phyloP scores from a whole-genome alignment of 2,113 vertebrate species.

The Haliaeetus leucogaster region DNA sequence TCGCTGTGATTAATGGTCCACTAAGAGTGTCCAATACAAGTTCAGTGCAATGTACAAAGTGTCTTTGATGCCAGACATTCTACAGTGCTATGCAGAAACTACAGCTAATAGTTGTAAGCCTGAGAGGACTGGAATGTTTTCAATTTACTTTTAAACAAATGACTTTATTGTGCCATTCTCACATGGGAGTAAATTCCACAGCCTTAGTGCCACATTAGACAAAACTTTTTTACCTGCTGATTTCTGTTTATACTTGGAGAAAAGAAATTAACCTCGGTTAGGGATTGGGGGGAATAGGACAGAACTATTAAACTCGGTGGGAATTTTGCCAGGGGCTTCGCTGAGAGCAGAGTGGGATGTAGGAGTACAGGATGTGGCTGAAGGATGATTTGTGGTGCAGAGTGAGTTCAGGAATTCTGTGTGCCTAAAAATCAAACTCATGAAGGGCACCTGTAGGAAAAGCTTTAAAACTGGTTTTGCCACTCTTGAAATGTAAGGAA shows the following conservation, averaged over 20 bases:
- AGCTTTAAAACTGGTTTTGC: background rate
- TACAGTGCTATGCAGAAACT: slow-evolving; percentile 53
- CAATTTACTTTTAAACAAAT: slow-evolving; percentile 66
- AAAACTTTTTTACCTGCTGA: slow-evolving; percentile 51
- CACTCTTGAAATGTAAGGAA: background rate
- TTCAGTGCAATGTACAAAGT: slow-evolving; percentile 54
- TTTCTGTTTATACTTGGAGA: slow-evolving; percentile 39
- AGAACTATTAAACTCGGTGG: background rate
- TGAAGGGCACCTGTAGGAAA: background rate
- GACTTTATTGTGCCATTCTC: slow-evolving; percentile 60
- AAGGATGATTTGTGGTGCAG: background rate
- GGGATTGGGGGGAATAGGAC: background rate
- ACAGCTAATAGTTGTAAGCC: slow-evolving; percentile 43
- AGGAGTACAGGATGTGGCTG: background rate
- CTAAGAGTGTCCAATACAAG: slow-evolving; percentile 30
- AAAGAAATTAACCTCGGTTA: slow-evolving; percentile 25
- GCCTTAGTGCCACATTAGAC: slow-evolving; percentile 15
- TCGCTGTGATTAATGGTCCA: slow-evolving; percentile 49
- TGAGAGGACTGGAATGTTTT: slow-evolving; percentile 61
- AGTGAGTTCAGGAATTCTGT: background rate
- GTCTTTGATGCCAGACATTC: slow-evolving; percentile 65
- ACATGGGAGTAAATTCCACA: slow-evolving; percentile 57
- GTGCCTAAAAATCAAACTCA: background rate
- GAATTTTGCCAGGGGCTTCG: slow-evolving; percentile 8
- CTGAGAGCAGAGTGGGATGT: background rate